A percentile compares a stretch with the other conserved stretches of the same genome.
These are phyloP conservation scores for Neodontobutis hainanensis DNA, from an alignment of 2,113 vertebrate species.

Conservation along the genomic window DNA sequence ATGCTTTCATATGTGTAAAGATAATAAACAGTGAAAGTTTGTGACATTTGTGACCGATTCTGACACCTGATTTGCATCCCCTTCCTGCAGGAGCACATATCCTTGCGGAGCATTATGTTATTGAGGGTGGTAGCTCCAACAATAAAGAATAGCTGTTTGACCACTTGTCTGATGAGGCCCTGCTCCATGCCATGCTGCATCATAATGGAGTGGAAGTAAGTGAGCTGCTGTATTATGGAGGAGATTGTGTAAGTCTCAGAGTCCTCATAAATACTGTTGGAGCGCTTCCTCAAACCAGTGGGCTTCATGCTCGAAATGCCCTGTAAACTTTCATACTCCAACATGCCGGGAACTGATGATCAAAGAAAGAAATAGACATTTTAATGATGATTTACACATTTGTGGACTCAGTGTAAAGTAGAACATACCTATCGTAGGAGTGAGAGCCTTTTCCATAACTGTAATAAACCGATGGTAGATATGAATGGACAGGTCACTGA, in stretches of 20 bases:
- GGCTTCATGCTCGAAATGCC: constrained; percentile 97
- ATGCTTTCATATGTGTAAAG: too few relatives aligned
- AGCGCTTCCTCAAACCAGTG: constrained; percentile 92
- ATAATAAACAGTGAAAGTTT: too few relatives aligned
- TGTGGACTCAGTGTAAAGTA: constrained; percentile 44
- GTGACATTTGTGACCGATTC: neutral
- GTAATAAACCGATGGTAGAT: constrained; percentile 90
- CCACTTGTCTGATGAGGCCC: constrained; percentile 84
- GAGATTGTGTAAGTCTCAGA: constrained; percentile 86
- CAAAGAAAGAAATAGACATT: neutral
- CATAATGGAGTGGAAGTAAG: constrained; percentile 88
- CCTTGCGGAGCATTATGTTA: constrained; percentile 95
- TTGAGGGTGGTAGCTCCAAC: constrained; percentile 89
- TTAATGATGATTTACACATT: neutral
- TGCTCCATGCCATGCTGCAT: constrained; percentile 89
- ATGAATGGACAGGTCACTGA: constrained; percentile 93
- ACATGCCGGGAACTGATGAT: constrained; percentile 88
- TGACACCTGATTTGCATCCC: constrained; percentile 97
- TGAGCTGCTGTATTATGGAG: constrained; percentile 90
- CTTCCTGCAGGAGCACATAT: constrained; percentile 98
- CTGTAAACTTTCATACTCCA: constrained; percentile 96
- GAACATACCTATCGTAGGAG: constrained; percentile 86
- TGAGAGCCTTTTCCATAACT: constrained; percentile 87
- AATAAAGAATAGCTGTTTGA: constrained; percentile 92
- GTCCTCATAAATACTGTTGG: constrained; percentile 86